These are phyloP conservation scores for Charanyca ferruginea DNA, from an alignment of 2,888 invertebrate genomes.

Conservation along the genomic window DNA sequence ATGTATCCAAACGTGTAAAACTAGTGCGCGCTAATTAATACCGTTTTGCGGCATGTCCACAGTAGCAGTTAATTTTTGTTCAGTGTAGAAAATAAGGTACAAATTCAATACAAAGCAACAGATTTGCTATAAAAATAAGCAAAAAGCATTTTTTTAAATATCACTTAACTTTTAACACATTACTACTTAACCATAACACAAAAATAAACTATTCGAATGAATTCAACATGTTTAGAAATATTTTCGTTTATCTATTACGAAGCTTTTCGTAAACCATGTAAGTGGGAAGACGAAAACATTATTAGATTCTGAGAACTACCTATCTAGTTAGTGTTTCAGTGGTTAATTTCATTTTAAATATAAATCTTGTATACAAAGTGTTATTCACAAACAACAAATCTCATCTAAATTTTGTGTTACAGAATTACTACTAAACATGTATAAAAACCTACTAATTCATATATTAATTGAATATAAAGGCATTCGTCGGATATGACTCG, in stretches of 20 bases:
- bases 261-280: conserved; percentile 63
- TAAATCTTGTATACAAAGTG: conserved; percentile 71
- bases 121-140: conserved; percentile 70
- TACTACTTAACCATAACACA: conserved; percentile 80
- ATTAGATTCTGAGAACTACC: conserved; percentile 59
- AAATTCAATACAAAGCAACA: conserved; percentile 52
- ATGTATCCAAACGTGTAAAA: too few relatives aligned
- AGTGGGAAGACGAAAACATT: conserved; percentile 59
- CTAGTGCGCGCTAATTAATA: conserved; percentile 12
- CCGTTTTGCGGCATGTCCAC: conserved; percentile 40
- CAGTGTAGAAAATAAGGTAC: conserved; percentile 52
- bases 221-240: conserved; percentile 86
- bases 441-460: conserved; percentile 85
- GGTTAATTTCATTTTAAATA: conserved; percentile 62
- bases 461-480: conserved; percentile 80
- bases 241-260: conserved; percentile 66
- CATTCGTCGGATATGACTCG: conserved; percentile 89
- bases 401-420: conserved; percentile 75
- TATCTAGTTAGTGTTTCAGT: conserved; percentile 63
- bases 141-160: conserved; percentile 73
- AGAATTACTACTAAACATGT: conserved; percentile 79
- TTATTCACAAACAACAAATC: conserved; percentile 74
- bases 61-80: conserved; percentile 27
- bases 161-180: conserved; percentile 78
- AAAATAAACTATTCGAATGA: conserved; percentile 89